These are phyloP conservation scores for Hoplias malabaricus DNA, from an alignment of 2,113 vertebrate species.

Conservation along the genomic window DNA sequence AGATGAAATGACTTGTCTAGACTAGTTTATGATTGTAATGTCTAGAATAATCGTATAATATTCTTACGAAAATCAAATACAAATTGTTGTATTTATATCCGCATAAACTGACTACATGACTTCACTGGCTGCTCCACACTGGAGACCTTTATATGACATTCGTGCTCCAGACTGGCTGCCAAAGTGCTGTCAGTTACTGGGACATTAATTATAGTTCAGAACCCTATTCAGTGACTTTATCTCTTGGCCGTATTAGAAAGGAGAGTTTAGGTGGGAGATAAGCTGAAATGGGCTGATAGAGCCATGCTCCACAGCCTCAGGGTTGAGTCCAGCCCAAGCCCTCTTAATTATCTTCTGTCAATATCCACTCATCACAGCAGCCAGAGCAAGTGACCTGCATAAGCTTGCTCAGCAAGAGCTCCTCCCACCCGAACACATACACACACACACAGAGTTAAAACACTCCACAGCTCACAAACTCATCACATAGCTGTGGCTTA, in stretches of 20 bases:
- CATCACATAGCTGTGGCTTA: background rate
- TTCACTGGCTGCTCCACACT: background rate
- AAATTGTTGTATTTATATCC: no score
- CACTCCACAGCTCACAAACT: background rate
- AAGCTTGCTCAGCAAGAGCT: conserved; percentile 3
- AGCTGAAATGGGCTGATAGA: background rate
- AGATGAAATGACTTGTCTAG: background rate
- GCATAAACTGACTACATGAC: no score
- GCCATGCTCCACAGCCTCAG: background rate
- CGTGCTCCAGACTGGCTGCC: background rate
- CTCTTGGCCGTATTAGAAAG: background rate
- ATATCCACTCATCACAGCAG: conserved; percentile 18
- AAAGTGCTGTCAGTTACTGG: background rate
- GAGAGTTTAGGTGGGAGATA: background rate
- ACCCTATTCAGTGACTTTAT: conserved; percentile 12
- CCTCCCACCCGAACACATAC: no score
- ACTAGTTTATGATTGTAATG: background rate
- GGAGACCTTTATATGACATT: background rate
- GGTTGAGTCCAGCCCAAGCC: conserved; percentile 9
- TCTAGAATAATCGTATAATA: no score
- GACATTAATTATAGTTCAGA: conserved; percentile 24
- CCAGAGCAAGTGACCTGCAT: background rate
- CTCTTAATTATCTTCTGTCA: conserved; percentile 43
- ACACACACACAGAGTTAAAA: background rate
- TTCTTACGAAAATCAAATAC: no score